Base-by-base conservation (phyloP, 53 echinoderm and acorn worm species). In the Crossaster papposus region DNA sequence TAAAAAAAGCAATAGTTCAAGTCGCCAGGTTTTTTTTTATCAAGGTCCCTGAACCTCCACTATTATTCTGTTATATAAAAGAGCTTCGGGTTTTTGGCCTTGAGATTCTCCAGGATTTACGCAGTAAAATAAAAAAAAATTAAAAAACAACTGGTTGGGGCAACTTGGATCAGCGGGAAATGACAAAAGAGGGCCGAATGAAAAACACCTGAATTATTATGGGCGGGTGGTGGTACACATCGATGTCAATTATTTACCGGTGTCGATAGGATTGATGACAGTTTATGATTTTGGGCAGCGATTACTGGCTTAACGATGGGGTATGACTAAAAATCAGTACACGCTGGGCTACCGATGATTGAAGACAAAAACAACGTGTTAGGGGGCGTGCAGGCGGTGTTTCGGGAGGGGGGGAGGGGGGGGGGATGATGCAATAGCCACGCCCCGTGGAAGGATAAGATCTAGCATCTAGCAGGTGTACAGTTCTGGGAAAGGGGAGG, bases 1-100 rank as follows among this genome's bases (percentile, higher is more conserved):
- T 70, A 24, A 14, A 65, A 70, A 29, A 83, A 83, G 68, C 26
- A 70, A 83, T 70, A 83, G 83, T 83, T 83, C 44, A 83, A 14
- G 31, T 70, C 83, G 29, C 68, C n/a, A 44, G 38, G 70, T 44
- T 68, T 37, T 32, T 36, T 64, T n/a, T 9, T 3, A 81, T 81
- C 68, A 83, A 83, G 83, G 83, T 38, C 83, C 38, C 30, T 35
- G 12, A 15, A 14, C 5, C 23, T 44, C 14, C 44, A 9, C 44
- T 44, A 44, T 44, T 44, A 44, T 44, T 44, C 44, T 75, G 28
- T 17, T 64, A 20, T 62, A 0, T 23, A 34, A 13, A 24, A 51
- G 30, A 18, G 33, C 63, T 1, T 81, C 68, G 28, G 4, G 28
- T 58, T 81, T 33, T 52, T 81, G 81, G 26, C 81, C 81, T 81